Base-by-base conservation (phyloP, 1,140 invertebrate species). In the Sinonovacula constricta region DNA sequence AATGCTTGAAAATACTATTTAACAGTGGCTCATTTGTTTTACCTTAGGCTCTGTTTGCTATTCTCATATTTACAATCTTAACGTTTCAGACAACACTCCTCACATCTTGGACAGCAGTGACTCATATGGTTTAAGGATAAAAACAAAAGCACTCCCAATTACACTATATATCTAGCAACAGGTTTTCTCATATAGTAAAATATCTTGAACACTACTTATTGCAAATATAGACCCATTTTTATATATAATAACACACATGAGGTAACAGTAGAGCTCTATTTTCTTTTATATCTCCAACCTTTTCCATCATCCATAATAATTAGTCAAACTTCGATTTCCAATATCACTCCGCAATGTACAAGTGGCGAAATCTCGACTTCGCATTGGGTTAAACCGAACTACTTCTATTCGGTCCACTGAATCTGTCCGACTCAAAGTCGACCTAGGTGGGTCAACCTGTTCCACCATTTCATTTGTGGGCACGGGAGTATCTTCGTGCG, bases 311-410 rank as follows among this genome's bases (percentile, higher is more conserved):
- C 75, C 75, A 62, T 78, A 78, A 49, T 78, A 78, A 30, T 78
- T 78, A 34, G 75, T 78, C 51, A 78, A 70, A 63, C 75, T 78
- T 22, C 75, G 60, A 54, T 78, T 60, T 10, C 75, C 75, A 62
- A 78, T 78, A 63, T 78, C 75, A 78, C 75, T 78, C 10, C 75
- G 33, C 36, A 78, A 70, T 36, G 75, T 78, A 60, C 75, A 78
- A 15, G 75, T 78, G 12, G 75, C 75, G 60, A 78, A 78, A 39
- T 78, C 75, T 53, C 75, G 65, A 70, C 67, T 69, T 26, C 59
- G 24, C 72, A 76, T 76, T 49, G 75, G 75, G 36, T 63, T 78
- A 39, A 78, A 78, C 39, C 75, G 54, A 5, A 78, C 75, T 22
- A 78, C 75, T 45, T 78, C 75, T 53, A 78, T 78, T 24, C 75